A percentile compares a stretch with the other conserved stretches of the same genome.
Evolutionary conservation across 2,113 vertebrate species (phyloP).

Genomic region (Malurus elegans): DNA sequence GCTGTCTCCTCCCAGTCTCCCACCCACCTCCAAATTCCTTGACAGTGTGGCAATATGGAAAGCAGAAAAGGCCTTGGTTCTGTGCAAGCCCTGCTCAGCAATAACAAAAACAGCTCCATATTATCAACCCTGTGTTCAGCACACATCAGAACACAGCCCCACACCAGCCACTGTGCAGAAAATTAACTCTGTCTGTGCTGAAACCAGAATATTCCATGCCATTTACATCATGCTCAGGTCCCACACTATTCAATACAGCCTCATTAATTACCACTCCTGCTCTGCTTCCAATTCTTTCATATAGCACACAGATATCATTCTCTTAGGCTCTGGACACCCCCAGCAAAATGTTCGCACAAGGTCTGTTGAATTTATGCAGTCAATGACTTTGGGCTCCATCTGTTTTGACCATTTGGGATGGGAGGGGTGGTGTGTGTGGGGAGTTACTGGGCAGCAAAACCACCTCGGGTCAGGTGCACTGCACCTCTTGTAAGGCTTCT

Average conservation of each 20-base stretch:
- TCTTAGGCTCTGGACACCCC: neutral
- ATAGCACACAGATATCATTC: neutral
- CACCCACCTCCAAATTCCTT: neutral
- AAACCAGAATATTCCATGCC: neutral
- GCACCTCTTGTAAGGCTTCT: neutral
- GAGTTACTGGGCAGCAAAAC: neutral
- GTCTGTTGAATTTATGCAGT: neutral
- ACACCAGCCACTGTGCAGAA: neutral
- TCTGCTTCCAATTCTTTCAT: neutral
- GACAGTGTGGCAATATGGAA: rapidly evolving
- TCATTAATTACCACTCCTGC: neutral
- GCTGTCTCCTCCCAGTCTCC: neutral
- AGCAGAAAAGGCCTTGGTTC: neutral
- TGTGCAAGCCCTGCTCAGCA: neutral
- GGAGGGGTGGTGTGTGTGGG: neutral
- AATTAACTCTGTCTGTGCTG: neutral
- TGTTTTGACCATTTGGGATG: no score
- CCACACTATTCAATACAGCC: neutral
- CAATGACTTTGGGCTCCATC: neutral
- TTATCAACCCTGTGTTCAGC: neutral
- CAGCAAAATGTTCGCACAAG: neutral
- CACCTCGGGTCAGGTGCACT: neutral
- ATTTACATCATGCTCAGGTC: neutral
- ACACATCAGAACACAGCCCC: neutral
- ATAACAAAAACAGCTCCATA: neutral